Percentiles rank a stretch among this genome's conserved stretches.
Evolutionary conservation across 2,888 invertebrate species (phyloP).

Genomic region (Eristalis intricaria): DNA sequence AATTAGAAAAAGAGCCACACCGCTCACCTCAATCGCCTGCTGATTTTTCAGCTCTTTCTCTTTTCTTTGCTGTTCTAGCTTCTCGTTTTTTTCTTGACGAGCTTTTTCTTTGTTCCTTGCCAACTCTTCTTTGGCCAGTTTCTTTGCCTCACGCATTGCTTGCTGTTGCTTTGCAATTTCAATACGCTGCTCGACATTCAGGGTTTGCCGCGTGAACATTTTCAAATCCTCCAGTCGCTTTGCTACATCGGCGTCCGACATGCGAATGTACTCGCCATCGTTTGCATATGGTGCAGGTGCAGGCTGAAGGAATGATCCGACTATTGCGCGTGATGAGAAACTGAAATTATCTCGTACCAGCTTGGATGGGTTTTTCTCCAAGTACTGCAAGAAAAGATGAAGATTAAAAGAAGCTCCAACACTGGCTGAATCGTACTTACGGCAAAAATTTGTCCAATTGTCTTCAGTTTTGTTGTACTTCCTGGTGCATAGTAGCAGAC

Average conservation of each 20-base stretch:
- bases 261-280: conserved; percentile 88
- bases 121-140: conserved; percentile 86
- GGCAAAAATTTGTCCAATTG: conserved; percentile 85
- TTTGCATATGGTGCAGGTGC: conserved; percentile 84
- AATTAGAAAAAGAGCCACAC: conserved; percentile 59
- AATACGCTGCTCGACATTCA: conserved; percentile 89
- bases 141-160: conserved; percentile 88
- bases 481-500: conserved; percentile 92
- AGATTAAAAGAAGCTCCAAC: conserved; percentile 7
- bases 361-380: conserved; percentile 87
- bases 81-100: conserved; percentile 87
- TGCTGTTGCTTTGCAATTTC: conserved; percentile 88
- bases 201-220: conserved; percentile 84
- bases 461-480: conserved; percentile 84
- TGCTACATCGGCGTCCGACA: conserved; percentile 91
- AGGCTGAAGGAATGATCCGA: conserved; percentile 95
- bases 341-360: conserved; percentile 94
- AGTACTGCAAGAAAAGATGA: conserved; percentile 83
- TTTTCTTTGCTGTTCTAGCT: conserved; percentile 91
- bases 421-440: conserved; percentile 80
- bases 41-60: conserved; percentile 92
- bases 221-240: conserved; percentile 87
- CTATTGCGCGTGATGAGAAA: conserved; percentile 92
- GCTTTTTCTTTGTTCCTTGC: conserved; percentile 83
- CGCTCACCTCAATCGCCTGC: conserved; percentile 92